These are phyloP conservation scores for Salpingus planirostris DNA, from an alignment of 2,888 invertebrate genomes.

Conservation along the genomic window DNA sequence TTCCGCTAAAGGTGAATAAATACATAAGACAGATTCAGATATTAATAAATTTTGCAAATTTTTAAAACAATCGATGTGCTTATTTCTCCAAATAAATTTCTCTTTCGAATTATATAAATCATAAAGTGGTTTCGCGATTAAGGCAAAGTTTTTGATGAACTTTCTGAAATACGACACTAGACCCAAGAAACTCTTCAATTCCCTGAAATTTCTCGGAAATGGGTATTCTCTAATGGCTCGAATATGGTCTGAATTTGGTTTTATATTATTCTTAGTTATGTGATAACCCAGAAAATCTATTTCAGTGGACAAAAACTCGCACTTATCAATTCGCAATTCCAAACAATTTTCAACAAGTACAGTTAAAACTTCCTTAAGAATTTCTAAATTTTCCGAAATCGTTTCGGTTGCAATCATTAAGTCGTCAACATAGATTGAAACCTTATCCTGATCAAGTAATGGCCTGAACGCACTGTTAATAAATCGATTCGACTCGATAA, in stretches of 20 bases:
- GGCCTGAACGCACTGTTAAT: constrained; percentile 1
- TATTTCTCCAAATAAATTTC: neutral
- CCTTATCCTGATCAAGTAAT: constrained; percentile 2
- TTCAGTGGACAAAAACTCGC: neutral
- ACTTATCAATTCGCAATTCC: constrained; percentile 1
- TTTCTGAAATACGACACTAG: constrained; percentile 1
- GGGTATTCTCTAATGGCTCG: neutral
- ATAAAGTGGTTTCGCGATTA: constrained; percentile 1
- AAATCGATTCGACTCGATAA: constrained; percentile 1
- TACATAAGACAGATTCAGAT: constrained; percentile 1
- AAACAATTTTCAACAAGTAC: constrained; percentile 1
- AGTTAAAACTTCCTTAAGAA: constrained; percentile 1
- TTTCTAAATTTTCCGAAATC: neutral
- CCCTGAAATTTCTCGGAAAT: neutral
- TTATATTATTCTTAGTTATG: neutral
- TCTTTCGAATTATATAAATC: neutral
- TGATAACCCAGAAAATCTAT: constrained; percentile 4
- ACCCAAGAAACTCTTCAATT: constrained; percentile 3
- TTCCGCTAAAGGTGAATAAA: neutral
- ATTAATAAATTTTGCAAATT: neutral
- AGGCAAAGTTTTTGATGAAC: constrained; percentile 2
- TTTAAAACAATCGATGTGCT: neutral
- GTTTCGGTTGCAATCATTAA: constrained; percentile 4
- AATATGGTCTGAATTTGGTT: neutral
- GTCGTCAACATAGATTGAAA: constrained; percentile 6